phyloP scores from a whole-genome alignment of 2,888 invertebrate genomes.

The Malacosoma neustria region DNA sequence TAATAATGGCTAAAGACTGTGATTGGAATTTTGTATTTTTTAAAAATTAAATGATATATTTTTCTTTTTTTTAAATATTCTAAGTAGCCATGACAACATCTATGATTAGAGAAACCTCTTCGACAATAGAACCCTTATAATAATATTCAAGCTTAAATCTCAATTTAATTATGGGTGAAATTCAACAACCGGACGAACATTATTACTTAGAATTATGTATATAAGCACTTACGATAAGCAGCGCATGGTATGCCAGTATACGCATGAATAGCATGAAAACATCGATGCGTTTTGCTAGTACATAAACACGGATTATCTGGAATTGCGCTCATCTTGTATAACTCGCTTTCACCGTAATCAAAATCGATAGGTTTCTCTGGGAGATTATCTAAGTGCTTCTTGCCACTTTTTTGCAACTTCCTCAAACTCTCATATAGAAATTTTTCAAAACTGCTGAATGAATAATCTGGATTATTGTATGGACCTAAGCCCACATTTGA shows the following conservation, averaged over 20 bases:
- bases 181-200: neutral
- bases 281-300: constrained; percentile 90
- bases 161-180: no score
- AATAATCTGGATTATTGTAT: constrained; percentile 79
- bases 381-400: constrained; percentile 76
- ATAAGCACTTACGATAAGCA: constrained; percentile 83
- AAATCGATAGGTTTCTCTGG: constrained; percentile 72
- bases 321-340: constrained; percentile 77
- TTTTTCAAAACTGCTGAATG: constrained; percentile 87
- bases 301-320: constrained; percentile 86
- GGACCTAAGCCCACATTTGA: constrained; percentile 77
- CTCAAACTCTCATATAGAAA: constrained; percentile 91
- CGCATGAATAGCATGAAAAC: constrained; percentile 93
- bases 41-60: no score
- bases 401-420: constrained; percentile 82
- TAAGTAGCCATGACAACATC: no score
- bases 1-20: no score
- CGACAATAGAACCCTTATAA: no score
- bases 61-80: no score
- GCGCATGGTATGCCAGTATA: constrained; percentile 93
- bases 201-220: neutral
- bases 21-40: no score
- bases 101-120: no score
- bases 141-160: no score
- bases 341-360: constrained; percentile 65